Evolutionary conservation across 2,797 vertebrate species (phyloP), one percentile per base, ranked within the genome.

Genomic region (Erpetoichthys calabaricus): DNA sequence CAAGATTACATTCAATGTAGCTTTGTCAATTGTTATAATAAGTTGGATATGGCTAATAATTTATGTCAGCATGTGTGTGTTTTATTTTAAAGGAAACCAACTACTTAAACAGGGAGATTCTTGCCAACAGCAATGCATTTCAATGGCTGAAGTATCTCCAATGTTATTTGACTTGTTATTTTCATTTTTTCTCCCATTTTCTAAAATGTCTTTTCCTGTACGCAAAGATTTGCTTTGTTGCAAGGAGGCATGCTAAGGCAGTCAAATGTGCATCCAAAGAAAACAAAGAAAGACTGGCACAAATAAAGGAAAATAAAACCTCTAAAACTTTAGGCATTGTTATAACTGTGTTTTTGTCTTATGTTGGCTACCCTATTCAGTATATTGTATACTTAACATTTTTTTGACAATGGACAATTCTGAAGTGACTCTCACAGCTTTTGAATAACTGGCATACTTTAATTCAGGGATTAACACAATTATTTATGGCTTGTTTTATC

Each of bases 361-460:
- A n/a, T 67, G 46, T 53, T 78, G 73, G 61, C 73, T 70, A 53
- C 78, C 73, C 0, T 81, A 68, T 68, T 78, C n/a, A n/a, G n/a
- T n/a, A n/a, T n/a, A n/a, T n/a, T n/a, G n/a, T n/a, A n/a, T n/a
- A n/a, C n/a, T n/a, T n/a, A n/a, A n/a, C n/a, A n/a, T n/a, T n/a
- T n/a, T n/a, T n/a, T n/a, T n/a, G n/a, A n/a, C n/a, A n/a, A n/a
- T n/a, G n/a, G n/a, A n/a, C n/a, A n/a, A n/a, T n/a, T n/a, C n/a
- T n/a, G n/a, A n/a, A n/a, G n/a, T n/a, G n/a, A n/a, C n/a, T n/a
- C n/a, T n/a, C n/a, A n/a, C n/a, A n/a, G n/a, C n/a, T n/a, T n/a
- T n/a, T n/a, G n/a, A n/a, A n/a, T n/a, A n/a, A n/a, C n/a, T n/a
- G n/a, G n/a, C n/a, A n/a, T n/a, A n/a, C n/a, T n/a, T n/a, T n/a